Conservation (phyloP, 2,888 invertebrate species). For the Drosophila koepferae region DNA sequence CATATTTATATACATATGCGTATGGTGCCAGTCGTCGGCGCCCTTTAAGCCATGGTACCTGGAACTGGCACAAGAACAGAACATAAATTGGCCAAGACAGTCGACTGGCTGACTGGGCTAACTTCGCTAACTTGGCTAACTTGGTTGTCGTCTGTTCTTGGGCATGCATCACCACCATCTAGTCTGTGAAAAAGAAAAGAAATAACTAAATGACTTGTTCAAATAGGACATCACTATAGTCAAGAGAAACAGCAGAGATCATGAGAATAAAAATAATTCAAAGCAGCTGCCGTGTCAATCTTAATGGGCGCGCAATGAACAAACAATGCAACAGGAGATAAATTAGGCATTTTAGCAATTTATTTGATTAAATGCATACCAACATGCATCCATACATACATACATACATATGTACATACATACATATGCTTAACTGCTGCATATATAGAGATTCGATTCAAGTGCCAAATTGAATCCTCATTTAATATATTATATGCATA, state of each 20-base stretch:
- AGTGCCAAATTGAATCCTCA: slow-evolving; percentile 50
- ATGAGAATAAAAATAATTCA: slow-evolving; percentile 29
- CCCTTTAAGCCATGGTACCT: slow-evolving; percentile 44
- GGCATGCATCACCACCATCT: slow-evolving; percentile 28
- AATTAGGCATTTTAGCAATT: slow-evolving; percentile 58
- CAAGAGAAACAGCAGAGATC: slow-evolving; percentile 10
- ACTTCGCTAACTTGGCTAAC: slow-evolving; percentile 19
- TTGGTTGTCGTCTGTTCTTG: slow-evolving; percentile 37
- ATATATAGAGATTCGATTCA: slow-evolving; percentile 15
- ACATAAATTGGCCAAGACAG: slow-evolving; percentile 30
- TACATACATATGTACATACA: background rate
- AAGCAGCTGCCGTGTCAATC: slow-evolving; percentile 72
- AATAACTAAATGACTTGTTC: slow-evolving; percentile 37
- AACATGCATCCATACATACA: no score
- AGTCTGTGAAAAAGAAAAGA: slow-evolving; percentile 1
- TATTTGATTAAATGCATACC: slow-evolving; percentile 48
- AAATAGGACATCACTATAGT: slow-evolving; percentile 56
- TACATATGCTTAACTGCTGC: background rate
- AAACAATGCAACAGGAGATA: slow-evolving; percentile 56
- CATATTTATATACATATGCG: background rate
- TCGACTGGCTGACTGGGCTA: slow-evolving; percentile 15
- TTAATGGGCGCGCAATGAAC: slow-evolving; percentile 24
- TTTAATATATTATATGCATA: slow-evolving; percentile 30
- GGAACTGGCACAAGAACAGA: slow-evolving; percentile 47
- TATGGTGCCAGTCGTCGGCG: slow-evolving; percentile 54